phyloP scores from a whole-genome alignment of 2,888 invertebrate genomes.

The Xanthia togata region DNA sequence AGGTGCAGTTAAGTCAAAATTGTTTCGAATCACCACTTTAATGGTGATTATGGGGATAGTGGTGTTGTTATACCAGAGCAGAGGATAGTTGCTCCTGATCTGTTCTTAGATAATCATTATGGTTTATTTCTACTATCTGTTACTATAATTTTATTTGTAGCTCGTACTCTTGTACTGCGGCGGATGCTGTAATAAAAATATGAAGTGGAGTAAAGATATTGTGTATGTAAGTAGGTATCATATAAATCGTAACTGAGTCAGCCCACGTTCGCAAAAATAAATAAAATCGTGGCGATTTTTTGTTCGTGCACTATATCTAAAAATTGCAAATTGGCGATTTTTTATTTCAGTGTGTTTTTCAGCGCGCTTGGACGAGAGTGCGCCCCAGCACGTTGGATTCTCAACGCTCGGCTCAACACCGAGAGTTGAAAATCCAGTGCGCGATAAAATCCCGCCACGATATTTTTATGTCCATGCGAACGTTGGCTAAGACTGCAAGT shows the following conservation, averaged over 20 bases:
- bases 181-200: background rate
- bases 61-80: constrained; percentile 48
- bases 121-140: constrained; percentile 33
- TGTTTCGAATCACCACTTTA: constrained; percentile 62
- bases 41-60: constrained; percentile 50
- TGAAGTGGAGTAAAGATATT: background rate
- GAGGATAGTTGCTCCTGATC: constrained; percentile 46
- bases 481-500: background rate
- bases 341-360: no score
- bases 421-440: background rate
- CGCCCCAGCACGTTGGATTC: no score
- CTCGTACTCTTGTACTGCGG: background rate
- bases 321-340: no score
- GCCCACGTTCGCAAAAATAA: no score
- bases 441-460: no score
- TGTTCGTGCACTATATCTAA: no score
- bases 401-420: no score
- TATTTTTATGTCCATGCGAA: no score
- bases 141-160: background rate
- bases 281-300: no score
- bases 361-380: no score
- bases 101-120: constrained; percentile 45
- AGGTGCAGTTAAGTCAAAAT: constrained; percentile 51
- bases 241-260: background rate
- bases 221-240: background rate